These are phyloP conservation scores for Acrocyrtus sp. DNA, from an alignment of 2,888 invertebrate species.

Conservation along the genomic window DNA sequence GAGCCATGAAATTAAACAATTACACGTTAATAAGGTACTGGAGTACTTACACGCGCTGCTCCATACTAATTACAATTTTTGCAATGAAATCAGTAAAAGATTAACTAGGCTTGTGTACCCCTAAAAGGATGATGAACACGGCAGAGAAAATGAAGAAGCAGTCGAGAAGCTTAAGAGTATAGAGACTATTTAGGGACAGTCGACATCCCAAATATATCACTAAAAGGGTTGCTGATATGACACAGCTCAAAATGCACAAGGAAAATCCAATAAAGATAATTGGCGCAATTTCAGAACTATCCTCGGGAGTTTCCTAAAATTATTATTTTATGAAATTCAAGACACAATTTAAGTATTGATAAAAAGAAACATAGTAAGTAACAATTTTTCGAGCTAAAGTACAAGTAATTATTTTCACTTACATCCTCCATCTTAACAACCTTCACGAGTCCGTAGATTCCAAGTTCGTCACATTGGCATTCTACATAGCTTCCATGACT, in stretches of 20 bases:
- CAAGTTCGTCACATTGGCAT: conserved; percentile 30
- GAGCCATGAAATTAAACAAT: too few relatives aligned
- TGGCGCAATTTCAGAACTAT: conserved; percentile 20
- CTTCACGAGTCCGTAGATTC: conserved; percentile 42
- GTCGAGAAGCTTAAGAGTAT: conserved; percentile 32
- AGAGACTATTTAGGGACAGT: conserved; percentile 24
- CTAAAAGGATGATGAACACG: conserved; percentile 30
- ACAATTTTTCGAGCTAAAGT: too few relatives aligned
- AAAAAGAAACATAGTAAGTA: too few relatives aligned
- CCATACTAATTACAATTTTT: too few relatives aligned
- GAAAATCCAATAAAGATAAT: conserved; percentile 35
- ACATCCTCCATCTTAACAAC: conserved; percentile 37
- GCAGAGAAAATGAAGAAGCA: conserved; percentile 31
- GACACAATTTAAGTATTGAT: too few relatives aligned
- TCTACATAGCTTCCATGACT: conserved; percentile 30
- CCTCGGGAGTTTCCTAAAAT: conserved; percentile 30
- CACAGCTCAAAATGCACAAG: conserved; percentile 42
- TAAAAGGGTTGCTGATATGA: conserved; percentile 12
- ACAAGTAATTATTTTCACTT: conserved; percentile 24
- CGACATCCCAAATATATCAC: conserved; percentile 27
- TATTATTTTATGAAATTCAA: too few relatives aligned
- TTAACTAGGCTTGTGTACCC: conserved; percentile 13
- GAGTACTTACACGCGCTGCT: too few relatives aligned
- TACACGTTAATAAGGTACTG: too few relatives aligned
- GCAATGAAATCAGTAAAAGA: too few relatives aligned